These are phyloP conservation scores for Macropus fuliginosus DNA, from an alignment of 2,797 vertebrate genomes.

Conservation along the genomic window DNA sequence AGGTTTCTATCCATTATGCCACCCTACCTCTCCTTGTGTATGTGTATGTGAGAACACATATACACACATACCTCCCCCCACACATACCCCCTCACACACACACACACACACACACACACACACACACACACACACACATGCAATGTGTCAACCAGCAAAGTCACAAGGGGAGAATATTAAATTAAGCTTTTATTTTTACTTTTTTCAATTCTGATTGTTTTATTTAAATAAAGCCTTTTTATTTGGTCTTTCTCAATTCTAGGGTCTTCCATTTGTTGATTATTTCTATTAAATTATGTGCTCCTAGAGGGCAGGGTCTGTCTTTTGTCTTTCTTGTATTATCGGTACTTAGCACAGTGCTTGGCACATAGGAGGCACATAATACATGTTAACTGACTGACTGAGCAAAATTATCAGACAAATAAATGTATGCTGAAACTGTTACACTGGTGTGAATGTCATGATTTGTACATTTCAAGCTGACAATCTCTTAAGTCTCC, in stretches of 20 bases:
- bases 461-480: neutral
- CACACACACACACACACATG: too few relatives aligned
- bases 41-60: too few relatives aligned
- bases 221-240: neutral
- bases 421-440: neutral
- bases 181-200: neutral
- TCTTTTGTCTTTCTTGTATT: neutral
- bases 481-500: neutral
- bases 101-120: too few relatives aligned
- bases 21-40: neutral
- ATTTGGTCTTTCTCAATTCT: neutral
- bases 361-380: neutral
- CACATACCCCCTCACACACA: too few relatives aligned
- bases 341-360: neutral
- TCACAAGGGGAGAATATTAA: neutral
- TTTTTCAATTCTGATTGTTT: neutral
- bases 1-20: neutral
- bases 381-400: neutral
- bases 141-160: too few relatives aligned
- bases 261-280: neutral
- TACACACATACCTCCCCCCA: too few relatives aligned
- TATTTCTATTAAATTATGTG: neutral
- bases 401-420: neutral
- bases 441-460: neutral
- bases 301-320: neutral